These are phyloP conservation scores for Onychorhynchus coronatus DNA, from an alignment of 2,113 vertebrate genomes.

Conservation along the genomic window DNA sequence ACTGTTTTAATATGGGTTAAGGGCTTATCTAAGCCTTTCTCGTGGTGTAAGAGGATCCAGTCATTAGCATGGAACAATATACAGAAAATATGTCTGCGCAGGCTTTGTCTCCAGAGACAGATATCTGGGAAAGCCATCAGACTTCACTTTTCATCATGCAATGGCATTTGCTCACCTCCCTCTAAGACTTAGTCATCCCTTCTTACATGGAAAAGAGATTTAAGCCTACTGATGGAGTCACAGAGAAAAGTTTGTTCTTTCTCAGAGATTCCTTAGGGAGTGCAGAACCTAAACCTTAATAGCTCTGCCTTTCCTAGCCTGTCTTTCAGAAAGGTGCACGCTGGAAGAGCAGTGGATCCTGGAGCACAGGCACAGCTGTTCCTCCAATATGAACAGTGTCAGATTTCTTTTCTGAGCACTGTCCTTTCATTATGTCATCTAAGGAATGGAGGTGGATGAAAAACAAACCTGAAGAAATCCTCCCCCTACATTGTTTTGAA, in stretches of 20 bases:
- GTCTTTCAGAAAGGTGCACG: not conserved
- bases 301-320: not conserved
- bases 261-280: not conserved
- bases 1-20: not conserved
- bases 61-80: not conserved
- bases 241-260: not conserved
- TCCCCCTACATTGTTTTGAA: not conserved
- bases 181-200: not conserved
- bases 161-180: not conserved
- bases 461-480: not conserved
- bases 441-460: not conserved
- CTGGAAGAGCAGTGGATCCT: not conserved
- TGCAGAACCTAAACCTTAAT: not conserved
- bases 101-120: not conserved
- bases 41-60: not conserved
- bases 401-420: not conserved
- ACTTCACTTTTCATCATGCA: not conserved
- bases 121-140: conserved; percentile 3
- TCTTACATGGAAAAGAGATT: conserved; percentile 2
- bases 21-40: not conserved
- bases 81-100: not conserved
- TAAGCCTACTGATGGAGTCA: not conserved
- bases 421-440: not conserved
- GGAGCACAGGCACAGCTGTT: not conserved
- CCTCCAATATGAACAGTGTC: not conserved